Percentiles rank a stretch among this genome's conserved stretches.
These are phyloP conservation scores for Anguilla obscura DNA, from an alignment of 2,797 vertebrate species.

Conservation along the genomic window DNA sequence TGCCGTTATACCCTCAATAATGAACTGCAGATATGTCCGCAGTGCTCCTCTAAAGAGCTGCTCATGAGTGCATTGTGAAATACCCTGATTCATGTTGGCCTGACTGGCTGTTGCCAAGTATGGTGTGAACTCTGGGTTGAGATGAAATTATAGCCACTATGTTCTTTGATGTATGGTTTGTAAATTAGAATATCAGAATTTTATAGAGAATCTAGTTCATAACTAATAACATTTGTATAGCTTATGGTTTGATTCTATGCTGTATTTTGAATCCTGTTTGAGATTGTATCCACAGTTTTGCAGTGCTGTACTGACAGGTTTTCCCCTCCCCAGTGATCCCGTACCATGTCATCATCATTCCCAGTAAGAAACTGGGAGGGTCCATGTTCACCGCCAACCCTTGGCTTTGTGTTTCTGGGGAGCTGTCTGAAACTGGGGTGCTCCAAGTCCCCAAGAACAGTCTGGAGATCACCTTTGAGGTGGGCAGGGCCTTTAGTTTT, in stretches of 20 bases:
- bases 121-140: neutral
- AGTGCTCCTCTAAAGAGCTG: neutral
- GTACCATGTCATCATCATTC: conserved; percentile 91
- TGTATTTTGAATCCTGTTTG: neutral
- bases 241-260: neutral
- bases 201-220: neutral
- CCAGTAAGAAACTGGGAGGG: conserved; percentile 96
- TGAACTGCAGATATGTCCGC: neutral
- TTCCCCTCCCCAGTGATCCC: conserved; percentile 84
- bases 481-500: conserved; percentile 59
- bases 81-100: neutral
- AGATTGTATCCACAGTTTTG: neutral
- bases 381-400: conserved; percentile 99
- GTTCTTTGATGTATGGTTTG: neutral
- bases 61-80: neutral
- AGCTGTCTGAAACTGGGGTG: conserved; percentile 93
- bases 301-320: neutral
- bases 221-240: neutral
- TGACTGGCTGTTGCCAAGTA: neutral
- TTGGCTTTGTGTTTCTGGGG: conserved; percentile 97
- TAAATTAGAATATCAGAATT: neutral
- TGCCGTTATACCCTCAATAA: neutral
- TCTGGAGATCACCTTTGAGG: conserved; percentile 97
- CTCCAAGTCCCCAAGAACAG: conserved; percentile 93
- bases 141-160: neutral